Conservation (phyloP, 2,888 invertebrate genomes). For the Peribatodes rhomboidaria region DNA sequence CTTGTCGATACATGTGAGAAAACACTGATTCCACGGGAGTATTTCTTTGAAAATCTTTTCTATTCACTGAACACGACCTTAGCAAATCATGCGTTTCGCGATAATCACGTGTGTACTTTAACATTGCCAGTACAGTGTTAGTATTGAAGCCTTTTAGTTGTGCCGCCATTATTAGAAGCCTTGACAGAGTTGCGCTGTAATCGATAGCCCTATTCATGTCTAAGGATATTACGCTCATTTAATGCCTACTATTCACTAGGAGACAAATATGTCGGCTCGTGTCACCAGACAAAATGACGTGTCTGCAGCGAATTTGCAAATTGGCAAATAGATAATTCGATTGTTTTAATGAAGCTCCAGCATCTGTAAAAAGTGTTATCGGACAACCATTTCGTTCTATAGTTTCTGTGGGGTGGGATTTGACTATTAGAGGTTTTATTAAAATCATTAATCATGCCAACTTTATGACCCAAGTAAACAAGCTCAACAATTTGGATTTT, state of each 20-base stretch:
- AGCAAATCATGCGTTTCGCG: slow-evolving; percentile 18
- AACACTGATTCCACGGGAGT: background rate
- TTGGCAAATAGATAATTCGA: background rate
- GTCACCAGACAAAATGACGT: background rate
- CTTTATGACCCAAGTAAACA: too few species aligned
- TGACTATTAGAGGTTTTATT: too few species aligned
- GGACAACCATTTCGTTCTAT: background rate
- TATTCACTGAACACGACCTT: slow-evolving; percentile 2
- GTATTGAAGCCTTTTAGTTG: slow-evolving; percentile 32
- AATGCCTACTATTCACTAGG: background rate
- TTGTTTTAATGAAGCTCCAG: background rate
- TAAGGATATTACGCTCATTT: slow-evolving; percentile 28
- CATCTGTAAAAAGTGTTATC: background rate
- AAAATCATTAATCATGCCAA: too few species aligned
- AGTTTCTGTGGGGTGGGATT: too few species aligned
- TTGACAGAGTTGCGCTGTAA: slow-evolving; percentile 47
- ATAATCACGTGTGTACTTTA: slow-evolving; percentile 16
- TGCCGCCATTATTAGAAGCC: slow-evolving; percentile 37
- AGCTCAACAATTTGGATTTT: too few species aligned
- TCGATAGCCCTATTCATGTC: slow-evolving; percentile 30
- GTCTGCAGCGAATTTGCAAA: background rate
- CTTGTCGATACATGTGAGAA: background rate
- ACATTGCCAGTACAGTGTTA: background rate
- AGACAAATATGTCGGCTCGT: background rate
- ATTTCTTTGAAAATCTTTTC: background rate